A percentile compares a stretch with the other conserved stretches of the same genome.
These are phyloP conservation scores for Microdon myrmicae DNA, from an alignment of 2,888 invertebrate species.

Conservation along the genomic window DNA sequence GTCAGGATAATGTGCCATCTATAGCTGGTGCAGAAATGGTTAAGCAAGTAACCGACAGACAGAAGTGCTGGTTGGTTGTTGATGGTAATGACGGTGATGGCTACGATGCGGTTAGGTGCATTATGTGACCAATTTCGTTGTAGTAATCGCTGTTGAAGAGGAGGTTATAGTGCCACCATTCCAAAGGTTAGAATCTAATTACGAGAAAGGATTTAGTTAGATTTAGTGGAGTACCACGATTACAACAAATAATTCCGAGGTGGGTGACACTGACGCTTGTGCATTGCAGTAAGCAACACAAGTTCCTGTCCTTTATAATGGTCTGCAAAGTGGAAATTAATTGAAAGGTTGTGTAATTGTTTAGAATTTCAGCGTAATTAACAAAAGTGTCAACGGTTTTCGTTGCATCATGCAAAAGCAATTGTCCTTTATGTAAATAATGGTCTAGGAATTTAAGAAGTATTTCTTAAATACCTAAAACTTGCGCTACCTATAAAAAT, in stretches of 20 bases:
- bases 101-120: conserved; percentile 38
- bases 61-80: conserved; percentile 22
- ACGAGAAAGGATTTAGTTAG: conserved; percentile 39
- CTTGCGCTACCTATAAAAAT: no score
- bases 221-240: conserved; percentile 40
- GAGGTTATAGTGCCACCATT: conserved; percentile 1
- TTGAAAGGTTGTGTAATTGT: no score
- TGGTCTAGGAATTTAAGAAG: no score
- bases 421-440: no score
- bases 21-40: conserved; percentile 27
- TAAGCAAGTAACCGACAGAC: conserved; percentile 23
- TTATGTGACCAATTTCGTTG: conserved; percentile 22
- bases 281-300: no score
- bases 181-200: conserved; percentile 42
- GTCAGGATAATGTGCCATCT: conserved; percentile 46
- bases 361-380: no score
- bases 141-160: neutral
- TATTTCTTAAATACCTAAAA: no score
- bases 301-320: no score
- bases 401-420: no score
- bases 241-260: conserved; percentile 41
- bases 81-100: conserved; percentile 46
- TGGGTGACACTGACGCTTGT: no score
- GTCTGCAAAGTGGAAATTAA: no score
- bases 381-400: no score